Evolutionary conservation across 1,140 invertebrate genomes (phyloP).

Genomic region (Drosophila santomea): DNA sequence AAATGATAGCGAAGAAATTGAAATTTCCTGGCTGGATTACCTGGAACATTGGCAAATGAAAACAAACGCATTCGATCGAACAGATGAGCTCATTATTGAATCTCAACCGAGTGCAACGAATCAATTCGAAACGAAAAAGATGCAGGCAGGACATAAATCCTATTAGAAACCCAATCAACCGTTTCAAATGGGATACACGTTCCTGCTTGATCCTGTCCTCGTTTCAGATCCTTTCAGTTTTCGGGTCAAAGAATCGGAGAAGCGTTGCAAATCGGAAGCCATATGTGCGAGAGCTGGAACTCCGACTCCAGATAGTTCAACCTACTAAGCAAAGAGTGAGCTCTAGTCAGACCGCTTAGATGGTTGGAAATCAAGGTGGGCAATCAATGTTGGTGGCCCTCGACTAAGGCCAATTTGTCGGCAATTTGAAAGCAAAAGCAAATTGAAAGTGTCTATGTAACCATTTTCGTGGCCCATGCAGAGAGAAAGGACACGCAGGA

Average conservation of each 20-base stretch:
- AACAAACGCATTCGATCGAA: slow-evolving; percentile 51
- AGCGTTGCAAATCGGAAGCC: slow-evolving; percentile 42
- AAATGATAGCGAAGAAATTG: slow-evolving; percentile 62
- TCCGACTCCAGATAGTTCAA: not conserved
- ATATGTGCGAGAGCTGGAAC: slow-evolving; percentile 10
- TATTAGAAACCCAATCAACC: slow-evolving; percentile 76
- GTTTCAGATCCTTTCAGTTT: slow-evolving; percentile 19
- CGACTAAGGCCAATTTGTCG: slow-evolving; percentile 57
- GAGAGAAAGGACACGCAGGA: slow-evolving; percentile 55
- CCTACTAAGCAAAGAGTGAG: slow-evolving; percentile 10
- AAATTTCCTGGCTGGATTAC: slow-evolving; percentile 71
- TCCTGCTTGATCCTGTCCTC: slow-evolving; percentile 20
- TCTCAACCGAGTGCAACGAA: slow-evolving; percentile 70
- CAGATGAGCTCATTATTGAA: slow-evolving; percentile 69
- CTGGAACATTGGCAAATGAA: slow-evolving; percentile 76
- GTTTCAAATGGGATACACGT: slow-evolving; percentile 65
- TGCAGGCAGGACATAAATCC: slow-evolving; percentile 46
- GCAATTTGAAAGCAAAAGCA: slow-evolving; percentile 71
- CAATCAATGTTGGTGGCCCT: slow-evolving; percentile 51
- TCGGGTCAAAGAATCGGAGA: slow-evolving; percentile 35
- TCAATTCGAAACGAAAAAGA: slow-evolving; percentile 53
- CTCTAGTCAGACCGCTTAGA: slow-evolving; percentile 10
- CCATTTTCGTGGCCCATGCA: slow-evolving; percentile 46
- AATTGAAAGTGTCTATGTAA: slow-evolving; percentile 44
- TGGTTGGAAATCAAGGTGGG: not conserved